Base-by-base conservation (phyloP, 2,888 invertebrate genomes). In the Linyphia triangularis region DNA sequence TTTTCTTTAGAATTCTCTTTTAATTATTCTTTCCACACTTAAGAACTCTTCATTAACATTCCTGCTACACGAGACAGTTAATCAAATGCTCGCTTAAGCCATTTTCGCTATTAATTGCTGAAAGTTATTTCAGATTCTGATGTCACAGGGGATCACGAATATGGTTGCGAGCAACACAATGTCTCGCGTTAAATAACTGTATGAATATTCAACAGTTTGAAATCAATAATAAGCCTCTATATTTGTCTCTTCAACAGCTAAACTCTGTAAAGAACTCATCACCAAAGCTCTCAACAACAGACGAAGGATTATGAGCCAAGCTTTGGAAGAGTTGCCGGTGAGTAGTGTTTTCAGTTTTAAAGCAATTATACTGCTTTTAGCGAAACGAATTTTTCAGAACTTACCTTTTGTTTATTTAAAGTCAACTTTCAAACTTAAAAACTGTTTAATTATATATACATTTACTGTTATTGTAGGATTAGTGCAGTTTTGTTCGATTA, bases 121-220 rank as follows among this genome's bases (percentile, higher is more conserved):
- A 19, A 43, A 22, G 26, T 28, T n/a, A 22, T 65, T 40, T 51
- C 51, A 33, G 13, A 16, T 70, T 16, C 24, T 9, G 73, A 59
- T 24, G 37, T 43, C 67, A 30, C 43, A 6, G 26, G 67, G 78
- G 67, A 33, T 26, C 40, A 22, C 7, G 65, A 51, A n/a, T 30
- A 51, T 43, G 51, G 67, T 77, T 61, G n/a, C 63, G 67, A 82
- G 28, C 28, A 43, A 28, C 19, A 83, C 65, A 73, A 75, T 83
- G 59, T 33, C 69, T 33, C n/a, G 24, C 57, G 59, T 69, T 51
- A 83, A 83, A 83, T 73, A 65, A 82, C 82, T 57, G 61, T 73
- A 83, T 83, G 73, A 83, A 83, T 83, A 83, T 83, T 83, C 83
- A 83, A 33, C 73, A 65, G 83, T 67, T 79, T 61, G 43, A 43